phyloP scores from a whole-genome alignment of 2,113 vertebrate species.

The Vombatus ursinus region DNA sequence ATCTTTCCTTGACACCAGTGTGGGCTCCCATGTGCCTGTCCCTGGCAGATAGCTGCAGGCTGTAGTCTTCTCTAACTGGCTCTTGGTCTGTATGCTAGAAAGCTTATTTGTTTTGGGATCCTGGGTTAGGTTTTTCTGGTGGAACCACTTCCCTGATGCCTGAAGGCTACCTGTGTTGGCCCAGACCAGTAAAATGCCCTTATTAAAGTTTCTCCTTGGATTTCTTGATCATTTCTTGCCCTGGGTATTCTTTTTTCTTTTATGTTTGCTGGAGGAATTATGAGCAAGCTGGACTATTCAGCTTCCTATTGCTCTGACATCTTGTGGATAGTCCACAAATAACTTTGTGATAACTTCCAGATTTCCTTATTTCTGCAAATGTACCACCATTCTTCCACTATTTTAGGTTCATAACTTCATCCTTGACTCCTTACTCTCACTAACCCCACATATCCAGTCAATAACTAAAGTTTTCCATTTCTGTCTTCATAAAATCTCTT shows the following conservation, averaged over 20 bases:
- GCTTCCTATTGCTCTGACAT: neutral
- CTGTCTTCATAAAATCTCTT: neutral
- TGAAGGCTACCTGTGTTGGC: neutral
- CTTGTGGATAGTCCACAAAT: neutral
- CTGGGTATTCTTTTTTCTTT: neutral
- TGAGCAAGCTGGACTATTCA: neutral
- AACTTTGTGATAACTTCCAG: neutral
- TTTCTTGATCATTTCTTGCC: neutral
- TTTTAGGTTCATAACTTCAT: neutral
- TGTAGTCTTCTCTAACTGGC: neutral
- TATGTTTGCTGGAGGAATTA: neutral
- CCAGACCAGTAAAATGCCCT: neutral
- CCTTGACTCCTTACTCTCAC: neutral
- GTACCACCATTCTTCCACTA: neutral
- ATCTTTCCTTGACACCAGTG: neutral
- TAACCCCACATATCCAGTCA: neutral
- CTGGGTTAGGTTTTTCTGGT: neutral
- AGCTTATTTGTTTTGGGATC: neutral
- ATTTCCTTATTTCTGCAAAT: neutral
- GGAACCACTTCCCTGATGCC: neutral
- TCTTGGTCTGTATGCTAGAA: neutral
- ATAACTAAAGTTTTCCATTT: neutral
- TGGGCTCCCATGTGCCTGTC: neutral
- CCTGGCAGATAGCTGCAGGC: neutral
- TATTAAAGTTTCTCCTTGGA: neutral